Base-by-base conservation (phyloP, 2,797 vertebrate genomes). In the Pseudocheirus occidentalis region DNA sequence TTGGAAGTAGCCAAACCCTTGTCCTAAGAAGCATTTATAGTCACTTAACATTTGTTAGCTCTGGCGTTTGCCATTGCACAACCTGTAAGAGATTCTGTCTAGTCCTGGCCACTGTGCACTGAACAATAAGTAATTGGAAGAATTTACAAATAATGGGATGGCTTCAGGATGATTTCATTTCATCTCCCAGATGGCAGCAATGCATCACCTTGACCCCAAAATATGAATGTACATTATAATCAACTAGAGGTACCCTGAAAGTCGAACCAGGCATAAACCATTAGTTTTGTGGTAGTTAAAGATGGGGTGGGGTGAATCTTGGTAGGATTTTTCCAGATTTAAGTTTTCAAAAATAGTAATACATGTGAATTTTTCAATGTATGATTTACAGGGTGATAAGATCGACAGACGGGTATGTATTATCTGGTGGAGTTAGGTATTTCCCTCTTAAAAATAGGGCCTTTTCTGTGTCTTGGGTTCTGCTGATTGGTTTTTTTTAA, bases 331-430 rank as follows among this genome's bases (percentile, higher is more conserved):
- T 97, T 97, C 94, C 96, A 56, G 90, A 92, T 93, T 93, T 91
- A 93, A 58, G 93, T 95, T 96, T 93, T 93, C n/a, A 92, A 40
- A 96, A 96, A n/a, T 57, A 98, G 97, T 98, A 98, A 97, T 92
- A 5, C 31, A 73, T 97, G 57, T 97, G 95, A 98, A 95, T 98
- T 99, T 97, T 98, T 98, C 98, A 97, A 98, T 98, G 97, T 99
- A 98, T 99, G 99, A 99, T 99, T 99, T 99, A 99, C 99, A 99
- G 99, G 99, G 99, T 95, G 99, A 99, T 99, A 99, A 99, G 99
- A 99, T 99, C 99, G 96, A 98, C 99, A 99, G 99, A 98, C 99
- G 99, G 99, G 99, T 99, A 99, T 99, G 99, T 99, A 99, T 98
- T 94, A 91, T 95, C 93, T 98, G 98, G 98, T 97, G 92, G 96